Base-by-base conservation (phyloP, 2,113 vertebrate species). In the Ranitomeya variabilis region DNA sequence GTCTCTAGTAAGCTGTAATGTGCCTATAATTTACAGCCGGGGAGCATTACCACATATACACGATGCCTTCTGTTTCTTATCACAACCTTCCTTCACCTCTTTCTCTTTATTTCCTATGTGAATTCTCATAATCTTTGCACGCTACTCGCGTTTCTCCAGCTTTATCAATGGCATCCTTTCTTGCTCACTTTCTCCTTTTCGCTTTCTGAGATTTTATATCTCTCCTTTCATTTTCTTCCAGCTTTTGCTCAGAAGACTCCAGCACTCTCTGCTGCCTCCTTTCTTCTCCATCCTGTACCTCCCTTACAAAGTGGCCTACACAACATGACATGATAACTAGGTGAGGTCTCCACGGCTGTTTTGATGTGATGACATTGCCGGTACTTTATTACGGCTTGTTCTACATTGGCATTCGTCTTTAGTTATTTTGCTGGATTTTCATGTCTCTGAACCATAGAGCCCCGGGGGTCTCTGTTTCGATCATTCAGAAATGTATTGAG, bases 201-300 rank as follows among this genome's bases (percentile, higher is more conserved):
- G 37, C 51, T 54, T 66, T 80, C 23, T 69, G 86, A 67, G 67
- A n/a, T 80, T 80, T 87, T 80, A 16, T 37, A 26, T 80, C n/a
- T 69, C 64, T 57, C 55, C 77, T 80, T 87, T 66, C 64, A 84
- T 84, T 87, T 87, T 87, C 85, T 87, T 87, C 23, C 78, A 87
- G 86, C 86, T 87, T 67, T 80, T 79, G 78, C 71, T 87, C 14
- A 55, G 45, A 21, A 71, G 82, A 71, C 55, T 81, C 78, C 59
- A 71, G 64, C 66, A 21, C 78, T 87, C 62, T 80, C 12, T 45
- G 37, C 78, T 23, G 59, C 23, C 23, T 80, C 52, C 64, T 87
- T 87, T 87, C 86, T 71, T 87, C 77, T 87, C 60, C 62, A 31
- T 62, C 69, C 86, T 80, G 62, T 80, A 37, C 74, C 85, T 78